A percentile compares a stretch with the other conserved stretches of the same genome.
Conservation (phyloP, 2,888 invertebrate species). For the Aelia acuminata region DNA sequence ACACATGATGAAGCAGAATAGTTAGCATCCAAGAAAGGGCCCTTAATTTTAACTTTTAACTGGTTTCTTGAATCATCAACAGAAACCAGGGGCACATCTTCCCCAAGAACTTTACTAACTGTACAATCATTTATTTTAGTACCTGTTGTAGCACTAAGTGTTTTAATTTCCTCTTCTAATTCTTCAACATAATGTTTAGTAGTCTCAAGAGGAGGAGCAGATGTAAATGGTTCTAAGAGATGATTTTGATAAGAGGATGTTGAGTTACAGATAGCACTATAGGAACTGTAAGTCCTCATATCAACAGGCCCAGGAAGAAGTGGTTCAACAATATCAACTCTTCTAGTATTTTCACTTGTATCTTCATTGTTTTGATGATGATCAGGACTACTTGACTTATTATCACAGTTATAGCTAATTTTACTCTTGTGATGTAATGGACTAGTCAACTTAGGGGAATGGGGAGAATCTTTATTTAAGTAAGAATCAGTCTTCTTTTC, state of each 20-base stretch:
- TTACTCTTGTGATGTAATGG: constrained; percentile 70
- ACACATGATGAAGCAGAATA: constrained; percentile 76
- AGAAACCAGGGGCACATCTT: constrained; percentile 74
- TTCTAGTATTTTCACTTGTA: constrained; percentile 67
- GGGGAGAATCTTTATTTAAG: constrained; percentile 72
- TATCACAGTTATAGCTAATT: constrained; percentile 62
- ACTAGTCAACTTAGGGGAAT: constrained; percentile 74
- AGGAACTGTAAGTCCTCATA: constrained; percentile 86
- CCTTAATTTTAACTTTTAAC: constrained; percentile 91
- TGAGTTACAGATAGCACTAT: constrained; percentile 74
- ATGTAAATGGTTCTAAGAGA: constrained; percentile 67
- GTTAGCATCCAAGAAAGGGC: constrained; percentile 85
- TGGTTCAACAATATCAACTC: constrained; percentile 67
- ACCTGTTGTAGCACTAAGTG: constrained; percentile 63
- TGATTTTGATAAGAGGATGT: constrained; percentile 71
- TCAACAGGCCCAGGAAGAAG: constrained; percentile 89
- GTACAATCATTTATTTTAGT: constrained; percentile 61
- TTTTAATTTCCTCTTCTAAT: constrained; percentile 65
- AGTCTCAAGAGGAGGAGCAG: constrained; percentile 73
- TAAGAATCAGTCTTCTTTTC: constrained; percentile 74
- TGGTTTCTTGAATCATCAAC: constrained; percentile 87
- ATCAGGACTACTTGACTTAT: constrained; percentile 54
- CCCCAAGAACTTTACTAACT: constrained; percentile 50
- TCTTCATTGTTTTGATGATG: constrained; percentile 71
- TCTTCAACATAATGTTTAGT: constrained; percentile 72